Base-by-base conservation (phyloP, 2,797 vertebrate genomes). In the Oreortyx pictus region DNA sequence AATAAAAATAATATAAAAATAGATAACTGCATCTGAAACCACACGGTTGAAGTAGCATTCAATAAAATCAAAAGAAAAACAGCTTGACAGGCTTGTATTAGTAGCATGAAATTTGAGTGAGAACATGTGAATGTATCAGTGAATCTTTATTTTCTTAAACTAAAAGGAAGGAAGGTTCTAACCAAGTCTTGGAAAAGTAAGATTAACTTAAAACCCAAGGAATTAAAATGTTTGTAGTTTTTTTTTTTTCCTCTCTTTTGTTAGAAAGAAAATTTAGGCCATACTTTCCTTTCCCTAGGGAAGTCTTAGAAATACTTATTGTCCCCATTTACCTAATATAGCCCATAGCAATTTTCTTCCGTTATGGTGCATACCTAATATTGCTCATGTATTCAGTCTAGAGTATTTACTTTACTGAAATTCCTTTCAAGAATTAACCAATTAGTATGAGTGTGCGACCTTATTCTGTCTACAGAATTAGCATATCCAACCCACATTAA, bases 371-470 rank as follows among this genome's bases (percentile, higher is more conserved):
- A 41, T 61, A 88, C 14, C 47, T 64, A 29, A 25, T 65, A 73
- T 27, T 49, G 39, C 11, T 57, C n/a, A 66, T 44, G 67, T 50
- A 39, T 84, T 77, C 5, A 4, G 31, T 31, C 29, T 71, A 79
- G 43, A 79, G 79, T 52, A 72, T n/a, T 60, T 88, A 83, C 49
- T 86, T 73, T 60, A 76, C n/a, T 64, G 67, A 23, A 88, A 79
- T 73, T 75, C 24, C 27, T 79, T 88, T 76, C 43, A 82, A 92
- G 44, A 89, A 73, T 49, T 86, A 81, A 78, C 60, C 84, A 71
- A 93, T 93, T 76, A 88, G 67, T 49, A 90, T 54, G 33, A 92
- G 31, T 22, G 73, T 10, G 75, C 4, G 84, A 71, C 68, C 41
- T 82, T 80, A 82, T 37, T 50, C 52, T 13, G 10, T 68, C 33